phyloP scores from a whole-genome alignment of 1,140 invertebrate species.

The Hormaphis cornu region DNA sequence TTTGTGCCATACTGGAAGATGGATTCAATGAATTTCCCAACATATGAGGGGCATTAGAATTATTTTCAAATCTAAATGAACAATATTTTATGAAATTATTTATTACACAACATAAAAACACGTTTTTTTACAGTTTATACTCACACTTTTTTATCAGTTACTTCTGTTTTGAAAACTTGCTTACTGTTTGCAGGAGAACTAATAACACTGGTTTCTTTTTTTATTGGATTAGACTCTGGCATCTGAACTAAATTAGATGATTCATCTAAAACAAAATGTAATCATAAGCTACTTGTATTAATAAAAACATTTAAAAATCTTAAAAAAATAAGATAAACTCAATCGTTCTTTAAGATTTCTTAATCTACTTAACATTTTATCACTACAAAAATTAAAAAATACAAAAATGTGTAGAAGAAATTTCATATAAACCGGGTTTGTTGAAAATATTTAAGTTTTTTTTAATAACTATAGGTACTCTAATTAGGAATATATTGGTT shows the following conservation, averaged over 20 bases:
- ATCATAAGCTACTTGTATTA: no score
- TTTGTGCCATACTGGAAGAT: constrained; percentile 70
- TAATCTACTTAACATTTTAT: no score
- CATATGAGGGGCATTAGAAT: constrained; percentile 67
- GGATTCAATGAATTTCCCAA: constrained; percentile 79
- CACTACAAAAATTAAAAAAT: no score
- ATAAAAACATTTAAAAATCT: no score
- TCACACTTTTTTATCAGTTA: background rate
- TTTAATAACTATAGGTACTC: no score
- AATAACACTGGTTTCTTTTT: constrained; percentile 18
- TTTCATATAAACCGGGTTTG: no score
- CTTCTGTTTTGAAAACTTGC: background rate
- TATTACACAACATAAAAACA: background rate
- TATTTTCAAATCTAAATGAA: constrained; percentile 46
- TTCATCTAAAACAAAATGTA: background rate
- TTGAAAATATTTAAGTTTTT: no score
- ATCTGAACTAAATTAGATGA: background rate
- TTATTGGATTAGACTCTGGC: background rate
- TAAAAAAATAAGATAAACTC: no score
- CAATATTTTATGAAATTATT: background rate
- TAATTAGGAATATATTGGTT: no score
- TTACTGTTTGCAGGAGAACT: background rate
- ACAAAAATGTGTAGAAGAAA: no score
- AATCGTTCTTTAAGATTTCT: no score
- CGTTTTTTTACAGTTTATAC: background rate